Conservation (phyloP, 1,140 invertebrate genomes). For the Diabrotica virgifera region DNA sequence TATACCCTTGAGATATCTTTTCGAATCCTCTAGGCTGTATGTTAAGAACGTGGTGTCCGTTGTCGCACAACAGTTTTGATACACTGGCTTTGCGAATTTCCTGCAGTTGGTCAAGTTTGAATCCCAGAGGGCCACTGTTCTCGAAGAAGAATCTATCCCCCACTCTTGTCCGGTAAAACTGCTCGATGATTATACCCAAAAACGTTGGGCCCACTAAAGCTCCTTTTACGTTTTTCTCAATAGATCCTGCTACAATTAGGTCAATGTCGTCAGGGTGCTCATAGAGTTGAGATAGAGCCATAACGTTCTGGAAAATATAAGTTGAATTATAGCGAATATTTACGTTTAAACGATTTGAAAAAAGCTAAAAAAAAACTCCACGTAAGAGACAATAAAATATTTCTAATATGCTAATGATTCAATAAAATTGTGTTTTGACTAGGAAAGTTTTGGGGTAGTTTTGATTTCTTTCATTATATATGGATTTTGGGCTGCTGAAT, state of each 20-base stretch:
- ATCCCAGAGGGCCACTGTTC: conserved; percentile 57
- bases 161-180: conserved; percentile 80
- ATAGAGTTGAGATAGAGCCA: conserved; percentile 63
- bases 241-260: conserved; percentile 77
- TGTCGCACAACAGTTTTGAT: conserved; percentile 84
- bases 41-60: conserved; percentile 67
- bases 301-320: conserved; percentile 57
- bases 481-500: too few relatives aligned
- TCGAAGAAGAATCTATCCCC: conserved; percentile 86
- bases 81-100: conserved; percentile 83
- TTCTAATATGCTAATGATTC: too few relatives aligned
- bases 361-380: too few relatives aligned
- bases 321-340: conserved; percentile 28
- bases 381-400: too few relatives aligned
- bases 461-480: too few relatives aligned
- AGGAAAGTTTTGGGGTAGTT: too few relatives aligned
- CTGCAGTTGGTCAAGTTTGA: conserved; percentile 42
- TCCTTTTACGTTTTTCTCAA: conserved; percentile 74
- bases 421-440: too few relatives aligned
- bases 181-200: conserved; percentile 83
- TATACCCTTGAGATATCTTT: conserved; percentile 58
- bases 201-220: conserved; percentile 88
- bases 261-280: conserved; percentile 81
- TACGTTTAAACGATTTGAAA: too few relatives aligned
- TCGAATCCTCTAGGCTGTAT: conserved; percentile 72